Conservation (phyloP, 2,888 invertebrate species). For the Lycaena phlaeas region DNA sequence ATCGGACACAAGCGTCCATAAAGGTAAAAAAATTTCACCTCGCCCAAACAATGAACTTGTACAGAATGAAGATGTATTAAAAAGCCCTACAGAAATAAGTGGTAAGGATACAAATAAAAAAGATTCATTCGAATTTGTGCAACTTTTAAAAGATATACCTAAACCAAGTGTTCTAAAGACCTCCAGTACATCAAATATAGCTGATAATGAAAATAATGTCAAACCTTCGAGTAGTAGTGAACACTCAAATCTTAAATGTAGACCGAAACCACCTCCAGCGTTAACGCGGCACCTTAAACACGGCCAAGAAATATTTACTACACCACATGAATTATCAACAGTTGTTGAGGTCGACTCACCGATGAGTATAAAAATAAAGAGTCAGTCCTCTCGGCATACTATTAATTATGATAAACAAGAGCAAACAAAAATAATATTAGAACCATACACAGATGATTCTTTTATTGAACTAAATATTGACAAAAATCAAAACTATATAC, state of each 20-base stretch:
- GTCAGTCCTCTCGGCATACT: conserved; percentile 32
- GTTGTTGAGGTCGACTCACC: conserved; percentile 80
- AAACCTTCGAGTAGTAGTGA: conserved; percentile 11
- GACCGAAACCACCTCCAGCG: conserved; percentile 56
- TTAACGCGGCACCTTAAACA: conserved; percentile 48
- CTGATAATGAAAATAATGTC: conserved; percentile 17
- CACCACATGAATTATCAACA: conserved; percentile 77
- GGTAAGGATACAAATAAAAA: conserved; percentile 13
- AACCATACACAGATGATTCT: conserved; percentile 13
- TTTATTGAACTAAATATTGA: background rate
- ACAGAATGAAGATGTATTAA: conserved; percentile 12
- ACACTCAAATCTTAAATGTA: conserved; percentile 25
- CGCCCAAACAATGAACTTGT: conserved; percentile 4
- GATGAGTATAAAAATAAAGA: conserved; percentile 62
- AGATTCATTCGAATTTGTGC: conserved; percentile 29
- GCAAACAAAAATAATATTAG: conserved; percentile 16
- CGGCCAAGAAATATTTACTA: conserved; percentile 34
- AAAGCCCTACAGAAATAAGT: background rate
- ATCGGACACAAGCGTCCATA: conserved; percentile 29
- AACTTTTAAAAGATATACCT: conserved; percentile 44
- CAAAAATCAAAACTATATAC: conserved; percentile 4
- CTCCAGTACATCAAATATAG: conserved; percentile 14
- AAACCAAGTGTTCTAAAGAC: conserved; percentile 34
- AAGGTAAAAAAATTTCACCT: conserved; percentile 15
- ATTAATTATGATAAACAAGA: conserved; percentile 26